These are phyloP conservation scores for Zygothrica quintamaculata DNA, from an alignment of 2,888 invertebrate genomes.

Conservation along the genomic window DNA sequence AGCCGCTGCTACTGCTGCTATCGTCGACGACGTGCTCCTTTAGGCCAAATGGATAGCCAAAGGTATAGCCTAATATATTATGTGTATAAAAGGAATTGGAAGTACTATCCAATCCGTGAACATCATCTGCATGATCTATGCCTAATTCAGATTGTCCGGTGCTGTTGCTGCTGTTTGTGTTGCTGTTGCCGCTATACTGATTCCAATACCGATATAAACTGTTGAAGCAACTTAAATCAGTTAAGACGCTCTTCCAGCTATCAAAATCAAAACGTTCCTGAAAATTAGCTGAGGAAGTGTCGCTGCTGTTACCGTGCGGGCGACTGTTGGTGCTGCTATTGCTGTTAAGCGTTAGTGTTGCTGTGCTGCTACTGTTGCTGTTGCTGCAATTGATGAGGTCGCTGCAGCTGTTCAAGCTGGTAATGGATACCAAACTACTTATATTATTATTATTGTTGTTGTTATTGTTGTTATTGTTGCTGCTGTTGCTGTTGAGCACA, in stretches of 20 bases:
- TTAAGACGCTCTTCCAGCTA: slow-evolving; percentile 89
- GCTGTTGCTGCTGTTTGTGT: slow-evolving; percentile 13
- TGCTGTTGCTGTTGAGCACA: slow-evolving; percentile 20
- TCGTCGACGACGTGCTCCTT: slow-evolving; percentile 59
- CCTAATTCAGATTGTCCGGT: slow-evolving; percentile 35
- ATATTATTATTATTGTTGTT: slow-evolving; percentile 38
- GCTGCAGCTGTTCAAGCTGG: slow-evolving; percentile 69
- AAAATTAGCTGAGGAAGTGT: slow-evolving; percentile 82
- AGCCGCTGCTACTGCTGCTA: slow-evolving; percentile 30
- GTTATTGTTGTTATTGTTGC: slow-evolving; percentile 21
- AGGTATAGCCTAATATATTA: slow-evolving; percentile 84
- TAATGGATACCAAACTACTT: slow-evolving; percentile 68
- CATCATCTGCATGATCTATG: slow-evolving; percentile 61
- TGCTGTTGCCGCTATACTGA: slow-evolving; percentile 57
- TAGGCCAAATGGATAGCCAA: slow-evolving; percentile 79
- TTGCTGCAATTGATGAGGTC: slow-evolving; percentile 57
- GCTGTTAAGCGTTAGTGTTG: slow-evolving; percentile 51
- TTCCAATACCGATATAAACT: slow-evolving; percentile 82
- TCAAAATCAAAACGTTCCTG: slow-evolving; percentile 85
- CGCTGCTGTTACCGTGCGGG: slow-evolving; percentile 70
- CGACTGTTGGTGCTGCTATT: slow-evolving; percentile 42
- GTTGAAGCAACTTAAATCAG: slow-evolving; percentile 85
- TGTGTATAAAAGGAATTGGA: slow-evolving; percentile 81
- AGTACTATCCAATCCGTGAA: slow-evolving; percentile 59
- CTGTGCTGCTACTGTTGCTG: slow-evolving; percentile 64